Conservation (phyloP, 2,888 invertebrate genomes). For the Diadegma fenestrale region DNA sequence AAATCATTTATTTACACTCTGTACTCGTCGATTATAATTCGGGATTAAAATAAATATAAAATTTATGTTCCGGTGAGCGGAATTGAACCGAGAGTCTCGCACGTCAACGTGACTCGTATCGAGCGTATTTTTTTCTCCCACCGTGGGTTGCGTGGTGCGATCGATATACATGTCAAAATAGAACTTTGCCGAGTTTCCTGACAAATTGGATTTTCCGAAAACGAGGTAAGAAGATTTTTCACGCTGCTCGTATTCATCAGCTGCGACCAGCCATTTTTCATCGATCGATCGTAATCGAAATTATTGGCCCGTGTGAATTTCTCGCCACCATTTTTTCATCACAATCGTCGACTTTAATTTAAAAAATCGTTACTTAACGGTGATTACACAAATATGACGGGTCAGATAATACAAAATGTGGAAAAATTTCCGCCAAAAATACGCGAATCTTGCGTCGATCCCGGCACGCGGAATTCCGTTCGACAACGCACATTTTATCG, state of each 20-base stretch:
- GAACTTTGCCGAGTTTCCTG: neutral
- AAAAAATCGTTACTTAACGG: too few relatives aligned
- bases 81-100: neutral
- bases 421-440: neutral
- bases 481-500: conserved; percentile 6
- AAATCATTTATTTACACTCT: neutral
- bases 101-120: neutral
- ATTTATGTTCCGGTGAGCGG: neutral
- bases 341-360: too few relatives aligned
- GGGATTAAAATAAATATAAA: neutral
- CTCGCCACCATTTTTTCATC: too few relatives aligned
- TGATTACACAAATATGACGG: neutral
- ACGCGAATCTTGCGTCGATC: neutral
- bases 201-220: conserved; percentile 7
- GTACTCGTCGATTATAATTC: neutral
- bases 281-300: too few relatives aligned
- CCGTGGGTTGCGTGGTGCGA: conserved; percentile 1
- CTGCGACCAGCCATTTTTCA: too few relatives aligned
- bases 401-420: neutral
- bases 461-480: conserved; percentile 14
- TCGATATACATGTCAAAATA: conserved; percentile 26
- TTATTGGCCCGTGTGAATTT: too few relatives aligned
- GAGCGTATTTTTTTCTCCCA: neutral
- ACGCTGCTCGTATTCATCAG: neutral
- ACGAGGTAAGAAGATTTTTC: conserved; percentile 6